phyloP scores from a whole-genome alignment of 2,113 vertebrate species.

The Cnemophilus loriae region DNA sequence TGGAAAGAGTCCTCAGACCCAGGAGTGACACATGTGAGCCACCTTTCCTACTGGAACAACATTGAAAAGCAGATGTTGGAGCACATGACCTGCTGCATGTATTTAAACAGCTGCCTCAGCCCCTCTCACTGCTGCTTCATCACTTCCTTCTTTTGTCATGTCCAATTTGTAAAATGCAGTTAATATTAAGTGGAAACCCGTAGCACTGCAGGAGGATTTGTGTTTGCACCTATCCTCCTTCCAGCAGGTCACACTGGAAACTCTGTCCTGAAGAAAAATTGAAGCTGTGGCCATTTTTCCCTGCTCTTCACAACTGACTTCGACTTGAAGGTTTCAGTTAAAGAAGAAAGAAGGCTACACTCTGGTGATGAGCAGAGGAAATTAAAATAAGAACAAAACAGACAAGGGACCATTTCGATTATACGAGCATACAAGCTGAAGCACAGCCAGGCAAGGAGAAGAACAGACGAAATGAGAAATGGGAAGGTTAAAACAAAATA shows the following conservation, averaged over 20 bases:
- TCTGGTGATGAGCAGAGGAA: neutral
- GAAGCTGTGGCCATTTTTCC: neutral
- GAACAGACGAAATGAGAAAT: neutral
- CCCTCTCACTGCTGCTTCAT: neutral
- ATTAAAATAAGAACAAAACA: neutral
- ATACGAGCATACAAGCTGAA: neutral
- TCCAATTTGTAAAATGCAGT: neutral
- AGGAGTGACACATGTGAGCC: accelerated
- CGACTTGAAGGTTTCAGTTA: neutral
- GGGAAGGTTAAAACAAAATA: neutral
- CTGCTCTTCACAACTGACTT: neutral
- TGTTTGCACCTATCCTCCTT: neutral
- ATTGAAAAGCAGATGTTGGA: neutral
- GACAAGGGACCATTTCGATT: neutral
- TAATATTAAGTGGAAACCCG: neutral
- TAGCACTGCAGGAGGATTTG: neutral
- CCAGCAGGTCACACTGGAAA: neutral
- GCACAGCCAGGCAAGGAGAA: neutral
- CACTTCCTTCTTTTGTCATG: neutral
- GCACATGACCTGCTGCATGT: neutral
- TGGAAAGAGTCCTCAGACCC: too few species aligned
- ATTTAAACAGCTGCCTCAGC: neutral
- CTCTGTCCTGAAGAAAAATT: neutral
- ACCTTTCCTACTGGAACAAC: neutral
- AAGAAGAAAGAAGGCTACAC: neutral